phyloP scores from a whole-genome alignment of 2,113 vertebrate genomes.

The Oreochromis aureus region DNA sequence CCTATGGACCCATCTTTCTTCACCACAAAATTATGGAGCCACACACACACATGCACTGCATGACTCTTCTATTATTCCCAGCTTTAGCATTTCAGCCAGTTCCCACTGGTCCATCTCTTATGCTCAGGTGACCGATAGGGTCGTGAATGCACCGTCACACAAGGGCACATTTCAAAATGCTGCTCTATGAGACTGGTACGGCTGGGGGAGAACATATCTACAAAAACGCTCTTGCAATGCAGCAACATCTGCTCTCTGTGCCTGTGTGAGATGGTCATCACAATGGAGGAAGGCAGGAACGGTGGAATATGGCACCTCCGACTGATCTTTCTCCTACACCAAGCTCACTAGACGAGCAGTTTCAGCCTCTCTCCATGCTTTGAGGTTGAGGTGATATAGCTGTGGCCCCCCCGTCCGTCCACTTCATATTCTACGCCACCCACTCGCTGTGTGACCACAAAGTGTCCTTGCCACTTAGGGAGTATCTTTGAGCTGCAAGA shows the following conservation, averaged over 20 bases:
- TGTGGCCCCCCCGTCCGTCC: neutral
- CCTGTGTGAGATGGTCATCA: neutral
- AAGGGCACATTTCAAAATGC: neutral
- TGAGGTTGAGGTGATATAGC: neutral
- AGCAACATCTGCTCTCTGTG: neutral
- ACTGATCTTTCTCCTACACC: neutral
- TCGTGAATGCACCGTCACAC: neutral
- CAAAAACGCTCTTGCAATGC: neutral
- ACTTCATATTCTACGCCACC: neutral
- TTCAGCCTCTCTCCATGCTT: neutral
- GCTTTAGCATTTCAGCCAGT: neutral
- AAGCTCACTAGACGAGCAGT: neutral
- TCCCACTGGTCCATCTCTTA: neutral
- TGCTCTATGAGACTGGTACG: neutral
- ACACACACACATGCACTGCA: neutral
- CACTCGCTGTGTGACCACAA: neutral
- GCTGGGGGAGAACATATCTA: neutral
- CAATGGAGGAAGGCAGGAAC: neutral
- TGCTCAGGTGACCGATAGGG: neutral
- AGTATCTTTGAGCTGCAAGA: neutral
- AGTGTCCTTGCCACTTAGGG: neutral
- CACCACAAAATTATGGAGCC: neutral
- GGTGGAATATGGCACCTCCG: neutral
- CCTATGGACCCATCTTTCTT: neutral
- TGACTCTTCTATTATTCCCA: neutral